Base-by-base conservation (phyloP, 2,797 vertebrate species). In the Xiphophorus birchmanni region DNA sequence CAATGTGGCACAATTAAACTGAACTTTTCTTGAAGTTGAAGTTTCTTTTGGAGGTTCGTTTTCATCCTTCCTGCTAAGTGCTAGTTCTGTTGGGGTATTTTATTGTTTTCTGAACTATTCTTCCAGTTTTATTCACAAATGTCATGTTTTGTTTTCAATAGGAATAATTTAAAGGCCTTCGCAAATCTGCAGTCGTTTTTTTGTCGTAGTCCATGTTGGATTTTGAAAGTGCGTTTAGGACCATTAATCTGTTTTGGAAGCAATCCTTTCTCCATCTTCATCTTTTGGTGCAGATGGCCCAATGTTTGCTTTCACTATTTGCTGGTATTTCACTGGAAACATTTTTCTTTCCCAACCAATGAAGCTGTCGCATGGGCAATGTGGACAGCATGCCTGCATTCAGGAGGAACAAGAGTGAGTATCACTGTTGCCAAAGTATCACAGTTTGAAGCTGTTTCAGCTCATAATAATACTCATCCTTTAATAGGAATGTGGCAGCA, bases 301-400 rank as follows among this genome's bases (percentile, higher is more conserved):
- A 21, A 15, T 40, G 18, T 48, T 52, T 77, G 12, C 4, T 52
- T 77, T 29, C 47, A 42, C 4, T 69, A 69, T 77, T 77, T 50
- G 47, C 26, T 77, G 63, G 47, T 52, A 40, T 52, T n/a, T 42
- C 37, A 69, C 35, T 65, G 63, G 63, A 65, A 65, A 65, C 60
- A 37, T 21, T 42, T 42, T 69, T 69, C 18, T 69, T 12, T 42
- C 65, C 9, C 65, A 69, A 69, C 65, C 37, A 11, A 7, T 42
- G 65, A 26, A 69, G 37, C 10, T 26, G 35, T 42, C 18, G 10
- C 21, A 69, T 69, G 65, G 37, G 37, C 37, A 69, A 21, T 65
- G 63, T 21, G 63, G 63, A 65, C 35, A 69, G 21, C 37, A 69
- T 69, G 65, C 42, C 37, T 69, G 65, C 37, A 69, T 69, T 69